Percentiles rank a stretch among this genome's conserved stretches.
These are phyloP conservation scores for Melanotaenia nigrans DNA, from an alignment of 2,797 vertebrate species.

Conservation along the genomic window DNA sequence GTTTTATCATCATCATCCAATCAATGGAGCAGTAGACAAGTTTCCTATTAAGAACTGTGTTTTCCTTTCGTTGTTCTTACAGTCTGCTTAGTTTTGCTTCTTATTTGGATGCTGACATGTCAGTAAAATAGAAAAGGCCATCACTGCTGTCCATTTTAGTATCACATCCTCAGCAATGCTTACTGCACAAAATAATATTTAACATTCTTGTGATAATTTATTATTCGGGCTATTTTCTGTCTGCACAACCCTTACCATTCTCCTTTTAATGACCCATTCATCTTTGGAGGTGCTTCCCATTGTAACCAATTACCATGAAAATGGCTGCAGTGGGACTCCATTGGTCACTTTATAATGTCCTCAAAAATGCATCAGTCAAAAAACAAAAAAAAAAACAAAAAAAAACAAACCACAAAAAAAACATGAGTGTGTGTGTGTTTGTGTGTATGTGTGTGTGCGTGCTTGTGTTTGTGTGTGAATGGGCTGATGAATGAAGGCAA, in stretches of 20 bases:
- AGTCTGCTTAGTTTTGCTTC: background rate
- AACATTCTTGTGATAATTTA: slow-evolving; percentile 26
- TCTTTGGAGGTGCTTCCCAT: slow-evolving; percentile 64
- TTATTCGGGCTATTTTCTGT: slow-evolving; percentile 24
- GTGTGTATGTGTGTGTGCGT: no score
- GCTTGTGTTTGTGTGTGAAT: background rate
- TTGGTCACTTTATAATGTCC: slow-evolving; percentile 60
- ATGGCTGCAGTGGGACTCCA: slow-evolving; percentile 64
- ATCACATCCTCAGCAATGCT: slow-evolving; percentile 11
- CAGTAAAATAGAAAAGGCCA: slow-evolving; percentile 11
- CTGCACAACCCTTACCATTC: slow-evolving; percentile 24
- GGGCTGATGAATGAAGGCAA: slow-evolving; percentile 38
- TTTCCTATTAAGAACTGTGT: background rate
- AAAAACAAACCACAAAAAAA: background rate
- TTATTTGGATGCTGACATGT: background rate
- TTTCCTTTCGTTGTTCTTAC: background rate
- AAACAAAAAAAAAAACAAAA: background rate
- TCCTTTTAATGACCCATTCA: slow-evolving; percentile 64
- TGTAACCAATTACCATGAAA: slow-evolving; percentile 71
- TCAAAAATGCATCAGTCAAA: slow-evolving; percentile 29
- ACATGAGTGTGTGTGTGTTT: no score
- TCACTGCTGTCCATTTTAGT: background rate
- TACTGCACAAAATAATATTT: slow-evolving; percentile 3
- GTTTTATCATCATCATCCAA: background rate
- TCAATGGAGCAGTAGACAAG: slow-evolving; percentile 11